Base-by-base conservation (phyloP, 2,888 invertebrate genomes). In the Byasa hedistus region DNA sequence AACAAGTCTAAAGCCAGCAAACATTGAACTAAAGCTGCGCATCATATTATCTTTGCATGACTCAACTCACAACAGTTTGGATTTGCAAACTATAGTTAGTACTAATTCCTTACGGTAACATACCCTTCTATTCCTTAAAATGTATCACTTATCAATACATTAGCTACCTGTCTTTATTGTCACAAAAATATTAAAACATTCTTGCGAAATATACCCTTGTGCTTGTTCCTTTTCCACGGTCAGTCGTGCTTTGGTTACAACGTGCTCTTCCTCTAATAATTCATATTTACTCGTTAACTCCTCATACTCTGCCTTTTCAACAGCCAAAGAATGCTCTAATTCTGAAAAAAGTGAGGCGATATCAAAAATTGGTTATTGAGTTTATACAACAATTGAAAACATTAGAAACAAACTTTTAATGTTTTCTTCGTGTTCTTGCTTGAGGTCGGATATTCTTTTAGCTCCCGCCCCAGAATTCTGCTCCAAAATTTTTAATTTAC, bases 231-330 rank as follows among this genome's bases (percentile, higher is more conserved):
- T 97, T 81, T 97, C 96, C 65, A 95, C 95, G 5, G 96, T 95
- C 4, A 97, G 87, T 80, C 96, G 94, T 10, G 96, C 95, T 85
- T 96, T 97, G 69, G 95, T 95, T 0, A 96, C 94, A 0, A 97
- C 96, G 73, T 96, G 96, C 77, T 97, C 97, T 81, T 97, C 97
- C 80, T 96, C 96, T 51, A 98, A 85, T 69, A 95, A 93, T 82
- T 97, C 97, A 85, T 96, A 97, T 83, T 96, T 96, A 22, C 94
- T 93, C 39, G 96, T 96, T 64, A 98, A 88, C 74, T 96, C 96
- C 59, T 96, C 95, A 79, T 95, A 96, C 72, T 96, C 95, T 71
- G 95, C 94, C 70, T 93, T 94, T 79, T 95, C 95, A 60, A 91
- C 93, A 23, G 92, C 92, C 52, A 96, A 79, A 39, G 95, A 93